A percentile compares a stretch with the other conserved stretches of the same genome.
Evolutionary conservation across 2,113 vertebrate species (phyloP).

Genomic region (Colius striatus): DNA sequence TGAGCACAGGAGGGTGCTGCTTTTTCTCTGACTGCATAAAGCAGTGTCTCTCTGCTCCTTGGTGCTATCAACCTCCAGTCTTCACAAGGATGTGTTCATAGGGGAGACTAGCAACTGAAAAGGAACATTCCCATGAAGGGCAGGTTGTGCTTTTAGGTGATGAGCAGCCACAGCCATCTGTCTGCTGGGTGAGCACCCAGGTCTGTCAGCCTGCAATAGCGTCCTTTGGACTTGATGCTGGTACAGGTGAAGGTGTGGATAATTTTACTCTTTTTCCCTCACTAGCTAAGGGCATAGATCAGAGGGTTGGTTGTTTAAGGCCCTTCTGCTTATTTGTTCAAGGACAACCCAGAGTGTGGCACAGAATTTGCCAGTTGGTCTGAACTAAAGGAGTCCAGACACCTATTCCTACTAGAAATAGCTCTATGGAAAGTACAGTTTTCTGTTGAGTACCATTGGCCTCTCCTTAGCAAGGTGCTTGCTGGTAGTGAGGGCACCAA

Average conservation of each 20-base stretch:
- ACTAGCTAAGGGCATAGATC: neutral
- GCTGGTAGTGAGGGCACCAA: neutral
- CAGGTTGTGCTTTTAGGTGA: neutral
- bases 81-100: neutral
- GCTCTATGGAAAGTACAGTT: neutral
- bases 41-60: neutral
- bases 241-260: neutral
- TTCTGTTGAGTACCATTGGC: neutral
- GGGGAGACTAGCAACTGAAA: neutral
- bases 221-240: neutral
- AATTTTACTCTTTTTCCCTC: neutral
- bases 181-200: neutral
- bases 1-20: slow-evolving; percentile 41
- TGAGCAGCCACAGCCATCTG: neutral
- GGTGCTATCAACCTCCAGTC: neutral
- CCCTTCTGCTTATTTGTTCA: neutral
- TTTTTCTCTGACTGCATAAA: neutral
- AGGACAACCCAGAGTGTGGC: neutral
- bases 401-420: neutral
- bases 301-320: neutral
- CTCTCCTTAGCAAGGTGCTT: neutral
- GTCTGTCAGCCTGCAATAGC: neutral
- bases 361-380: neutral
- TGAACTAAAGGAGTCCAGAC: neutral
- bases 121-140: neutral